Base-by-base conservation (phyloP, 2,888 invertebrate species). In the Drosophila monieri region DNA sequence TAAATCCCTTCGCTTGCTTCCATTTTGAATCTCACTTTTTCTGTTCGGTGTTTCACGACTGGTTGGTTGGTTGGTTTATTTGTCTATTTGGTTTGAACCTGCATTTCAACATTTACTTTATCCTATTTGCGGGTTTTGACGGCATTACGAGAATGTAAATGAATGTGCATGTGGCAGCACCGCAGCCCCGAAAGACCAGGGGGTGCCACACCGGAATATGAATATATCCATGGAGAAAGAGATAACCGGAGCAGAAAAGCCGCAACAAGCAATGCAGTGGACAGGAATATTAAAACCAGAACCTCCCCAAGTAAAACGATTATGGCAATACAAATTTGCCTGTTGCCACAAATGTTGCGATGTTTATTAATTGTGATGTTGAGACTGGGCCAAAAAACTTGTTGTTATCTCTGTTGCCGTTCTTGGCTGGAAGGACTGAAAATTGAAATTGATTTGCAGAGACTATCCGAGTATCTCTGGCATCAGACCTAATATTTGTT, bases 251-350 rank as follows among this genome's bases (percentile, higher is more conserved):
- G 39, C 44, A 15, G 44, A 43, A 70, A 77, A 71, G 73, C 87
- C 80, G 51, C 80, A 84, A 54, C 44, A 43, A 58, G 57, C 68
- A 74, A 65, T 77, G 72, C 86, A 77, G 53, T 23, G 49, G 14
- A 61, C 61, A 51, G 58, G 27, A 23, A 37, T 55, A 10, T 47
- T 30, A 48, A 25, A 39, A 27, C 43, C 49, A 59, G 12, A 44
- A 27, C 9, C 43, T 14, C 14, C 30, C 18, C 43, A 43, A 69
- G 54, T 59, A 55, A 66, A 59, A 67, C 69, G 73, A 81, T 85
- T 85, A 80, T 87, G 78, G 61, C 78, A 59, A 49, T 65, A 67
- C 71, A 78, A 78, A 87, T 78, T 69, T 81, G 68, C 88, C 68
- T 67, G 73, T 67, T 75, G 68, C 79, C 70, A 53, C 81, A 85